Conservation (phyloP, 2,113 vertebrate species). For the Pteruthius melanotis region DNA sequence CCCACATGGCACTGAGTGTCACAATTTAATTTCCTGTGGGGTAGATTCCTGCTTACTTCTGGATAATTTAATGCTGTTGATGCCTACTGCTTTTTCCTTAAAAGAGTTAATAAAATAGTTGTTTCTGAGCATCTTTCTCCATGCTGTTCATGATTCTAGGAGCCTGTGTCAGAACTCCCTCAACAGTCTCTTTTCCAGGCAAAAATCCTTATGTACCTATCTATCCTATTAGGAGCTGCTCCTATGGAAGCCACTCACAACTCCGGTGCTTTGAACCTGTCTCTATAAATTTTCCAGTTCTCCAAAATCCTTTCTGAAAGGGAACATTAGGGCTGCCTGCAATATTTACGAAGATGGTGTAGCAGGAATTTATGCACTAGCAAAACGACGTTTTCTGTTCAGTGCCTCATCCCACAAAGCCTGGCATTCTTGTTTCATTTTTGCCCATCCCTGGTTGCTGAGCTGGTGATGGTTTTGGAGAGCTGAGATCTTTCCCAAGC, state of each 20-base stretch:
- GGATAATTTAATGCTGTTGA: not conserved
- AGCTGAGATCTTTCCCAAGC: not conserved
- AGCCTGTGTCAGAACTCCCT: not conserved
- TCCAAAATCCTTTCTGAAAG: not conserved
- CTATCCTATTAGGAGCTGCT: not conserved
- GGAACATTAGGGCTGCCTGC: not conserved
- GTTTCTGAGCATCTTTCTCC: not conserved
- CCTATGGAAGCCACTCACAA: not conserved
- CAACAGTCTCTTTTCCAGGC: not conserved
- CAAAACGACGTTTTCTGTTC: not conserved
- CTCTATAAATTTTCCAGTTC: not conserved
- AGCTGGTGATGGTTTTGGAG: not conserved
- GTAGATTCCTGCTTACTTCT: not conserved
- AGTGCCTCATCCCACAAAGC: not conserved
- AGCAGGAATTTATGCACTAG: not conserved
- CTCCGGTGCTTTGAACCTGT: not conserved
- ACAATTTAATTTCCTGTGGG: not conserved
- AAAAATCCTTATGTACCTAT: not conserved
- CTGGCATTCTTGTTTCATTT: fast-evolving
- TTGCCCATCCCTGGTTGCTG: not conserved
- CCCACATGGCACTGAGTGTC: not conserved
- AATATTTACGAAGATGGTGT: not conserved
- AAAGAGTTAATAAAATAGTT: not conserved
- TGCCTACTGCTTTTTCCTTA: not conserved
- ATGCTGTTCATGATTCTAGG: not conserved